phyloP scores from a whole-genome alignment of 2,888 invertebrate genomes.

The Oscheius sp. region DNA sequence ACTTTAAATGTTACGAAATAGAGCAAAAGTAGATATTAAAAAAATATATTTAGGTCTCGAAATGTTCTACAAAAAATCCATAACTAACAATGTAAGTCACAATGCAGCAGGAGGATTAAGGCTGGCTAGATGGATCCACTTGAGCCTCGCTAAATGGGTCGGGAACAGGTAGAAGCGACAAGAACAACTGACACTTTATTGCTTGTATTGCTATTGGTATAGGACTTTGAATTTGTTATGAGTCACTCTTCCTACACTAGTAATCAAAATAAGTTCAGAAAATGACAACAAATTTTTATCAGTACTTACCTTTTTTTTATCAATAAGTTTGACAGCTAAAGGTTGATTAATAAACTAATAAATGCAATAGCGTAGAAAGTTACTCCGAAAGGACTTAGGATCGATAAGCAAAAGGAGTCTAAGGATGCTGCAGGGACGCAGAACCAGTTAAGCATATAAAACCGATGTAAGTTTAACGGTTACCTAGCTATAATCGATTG shows the following conservation, averaged over 20 bases:
- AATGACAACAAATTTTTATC: too few species aligned
- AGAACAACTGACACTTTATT: conserved; percentile 25
- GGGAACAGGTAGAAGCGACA: neutral
- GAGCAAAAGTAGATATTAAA: too few species aligned
- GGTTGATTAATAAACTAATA: too few species aligned
- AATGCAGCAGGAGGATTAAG: neutral
- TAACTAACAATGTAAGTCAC: too few species aligned
- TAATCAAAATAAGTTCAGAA: too few species aligned
- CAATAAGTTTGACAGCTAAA: too few species aligned
- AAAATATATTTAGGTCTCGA: too few species aligned
- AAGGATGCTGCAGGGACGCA: conserved; percentile 22
- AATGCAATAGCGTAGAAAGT: neutral
- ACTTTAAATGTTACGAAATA: too few species aligned
- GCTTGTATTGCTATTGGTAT: neutral
- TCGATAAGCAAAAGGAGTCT: conserved; percentile 4
- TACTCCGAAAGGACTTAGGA: conserved; percentile 7
- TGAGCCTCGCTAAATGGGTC: neutral
- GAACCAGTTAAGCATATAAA: conserved; percentile 21
- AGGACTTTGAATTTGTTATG: too few species aligned
- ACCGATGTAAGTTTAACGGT: neutral
- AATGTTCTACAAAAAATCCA: too few species aligned
- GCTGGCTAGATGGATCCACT: neutral
- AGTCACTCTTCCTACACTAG: too few species aligned
- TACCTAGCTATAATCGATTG: neutral
- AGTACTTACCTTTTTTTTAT: too few species aligned